These are phyloP conservation scores for Strigamia maritima DNA, from an alignment of 2,888 invertebrate genomes.

Conservation along the genomic window DNA sequence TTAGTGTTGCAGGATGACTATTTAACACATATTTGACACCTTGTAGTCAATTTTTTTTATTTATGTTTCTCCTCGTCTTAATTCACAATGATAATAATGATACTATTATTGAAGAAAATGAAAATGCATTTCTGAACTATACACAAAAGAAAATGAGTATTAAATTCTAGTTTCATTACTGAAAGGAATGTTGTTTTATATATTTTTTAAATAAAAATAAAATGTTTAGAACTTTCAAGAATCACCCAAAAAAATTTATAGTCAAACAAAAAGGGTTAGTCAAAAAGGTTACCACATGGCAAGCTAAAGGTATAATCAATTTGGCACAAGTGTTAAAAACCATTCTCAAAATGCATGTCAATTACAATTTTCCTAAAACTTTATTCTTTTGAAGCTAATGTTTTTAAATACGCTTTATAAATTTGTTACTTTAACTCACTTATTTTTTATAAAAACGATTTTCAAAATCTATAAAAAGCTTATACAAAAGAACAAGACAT, in stretches of 20 bases:
- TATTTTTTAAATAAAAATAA: not conserved
- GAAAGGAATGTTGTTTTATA: not conserved
- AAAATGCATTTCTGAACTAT: conserved; percentile 4
- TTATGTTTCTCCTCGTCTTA: not conserved
- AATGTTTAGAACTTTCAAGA: not conserved
- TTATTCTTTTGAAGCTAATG: not conserved
- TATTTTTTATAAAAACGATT: not conserved
- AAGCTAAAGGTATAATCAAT: too few species aligned
- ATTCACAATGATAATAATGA: conserved; percentile 1
- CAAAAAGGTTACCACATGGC: too few species aligned
- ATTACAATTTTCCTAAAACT: not conserved
- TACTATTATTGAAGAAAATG: not conserved
- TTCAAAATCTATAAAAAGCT: not conserved
- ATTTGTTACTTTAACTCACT: not conserved
- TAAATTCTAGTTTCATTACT: not conserved
- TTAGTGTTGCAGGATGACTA: not conserved
- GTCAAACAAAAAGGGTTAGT: too few species aligned
- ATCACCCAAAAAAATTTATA: not conserved
- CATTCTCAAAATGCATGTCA: too few species aligned
- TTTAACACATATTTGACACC: not conserved
- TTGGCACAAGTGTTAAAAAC: too few species aligned
- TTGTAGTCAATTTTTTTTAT: not conserved
- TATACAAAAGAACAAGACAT: not conserved
- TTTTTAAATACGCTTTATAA: not conserved
- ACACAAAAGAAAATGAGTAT: conserved; percentile 14